phyloP scores from a whole-genome alignment of 2,113 vertebrate genomes.

The Chitala chitala region DNA sequence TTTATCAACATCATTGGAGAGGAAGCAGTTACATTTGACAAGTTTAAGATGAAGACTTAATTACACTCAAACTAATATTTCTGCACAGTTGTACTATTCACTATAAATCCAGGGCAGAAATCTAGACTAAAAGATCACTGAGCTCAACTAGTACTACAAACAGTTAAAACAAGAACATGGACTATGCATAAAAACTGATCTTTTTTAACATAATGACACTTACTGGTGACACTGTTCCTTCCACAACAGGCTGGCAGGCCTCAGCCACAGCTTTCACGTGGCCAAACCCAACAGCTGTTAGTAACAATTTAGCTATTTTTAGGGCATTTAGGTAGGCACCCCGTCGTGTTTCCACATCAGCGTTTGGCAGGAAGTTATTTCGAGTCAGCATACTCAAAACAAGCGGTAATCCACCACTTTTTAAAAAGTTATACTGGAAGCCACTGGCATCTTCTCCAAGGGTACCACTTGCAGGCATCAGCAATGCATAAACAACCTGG shows the following conservation, averaged over 20 bases:
- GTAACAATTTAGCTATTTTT: constrained; percentile 93
- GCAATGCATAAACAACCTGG: constrained; percentile 95
- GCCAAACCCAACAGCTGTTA: constrained; percentile 95
- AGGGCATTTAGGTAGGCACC: constrained; percentile 95
- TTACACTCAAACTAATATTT: too few species aligned
- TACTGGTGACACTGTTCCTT: constrained; percentile 55
- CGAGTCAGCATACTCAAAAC: constrained; percentile 96
- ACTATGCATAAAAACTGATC: not conserved
- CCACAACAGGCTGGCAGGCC: constrained; percentile 88
- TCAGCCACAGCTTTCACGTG: constrained; percentile 96
- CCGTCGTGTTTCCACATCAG: constrained; percentile 94
- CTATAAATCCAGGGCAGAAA: too few species aligned
- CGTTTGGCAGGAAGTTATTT: constrained; percentile 97
- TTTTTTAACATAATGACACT: not conserved
- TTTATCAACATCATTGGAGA: too few species aligned
- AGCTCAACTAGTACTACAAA: not conserved
- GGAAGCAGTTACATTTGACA: too few species aligned
- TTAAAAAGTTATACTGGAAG: constrained; percentile 96
- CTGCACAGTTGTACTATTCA: too few species aligned
- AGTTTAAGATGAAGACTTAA: too few species aligned
- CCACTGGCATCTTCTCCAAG: constrained; percentile 94
- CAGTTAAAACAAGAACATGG: not conserved
- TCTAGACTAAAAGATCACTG: too few species aligned
- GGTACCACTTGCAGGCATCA: constrained; percentile 96
- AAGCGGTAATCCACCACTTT: constrained; percentile 91